Evolutionary conservation across 35 echinoderm and acorn worm genomes (phyloP), one percentile per base, ranked within the genome.

Genomic region (Chiridota heheva): DNA sequence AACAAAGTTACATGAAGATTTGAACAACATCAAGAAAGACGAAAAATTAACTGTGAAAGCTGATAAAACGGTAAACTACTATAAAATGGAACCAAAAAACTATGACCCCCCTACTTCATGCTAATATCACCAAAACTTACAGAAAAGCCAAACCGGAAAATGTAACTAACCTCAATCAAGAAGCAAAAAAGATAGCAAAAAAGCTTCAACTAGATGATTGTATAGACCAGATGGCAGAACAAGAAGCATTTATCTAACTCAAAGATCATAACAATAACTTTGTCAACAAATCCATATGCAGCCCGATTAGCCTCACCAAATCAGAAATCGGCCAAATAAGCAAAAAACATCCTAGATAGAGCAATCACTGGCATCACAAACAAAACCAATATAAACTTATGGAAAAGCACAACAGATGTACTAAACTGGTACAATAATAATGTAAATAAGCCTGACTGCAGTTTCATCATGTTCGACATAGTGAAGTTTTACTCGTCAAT

Each of bases 331-430:
- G 75, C 33, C 46, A 59, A 39, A 60, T 78, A 35, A 78, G 75
- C 53, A n/a, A 78, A 78, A 60, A 17, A 56, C 33, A 78, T 78
- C 45, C 28, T 78, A 38, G 74, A 62, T 37, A 81, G 59, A 65
- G 53, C 31, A 29, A 81, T 33, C 55, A 64, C 0, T 10, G 29
- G 36, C n/a, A n/a, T n/a, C n/a, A n/a, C n/a, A 61, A 40, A 35
- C 34, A 60, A 30, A 0, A 38, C 58, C 32, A 37, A 59, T 63
- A 18, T 58, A 10, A 62, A 61, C 24, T 56, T 36, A 28, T 47
- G 70, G 70, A 45, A 38, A 45, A 74, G 42, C 42, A 45, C 72
- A 53, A 6, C 1, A 29, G 22, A 41, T 28, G 77, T 58, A 39
- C 12, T 81, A 63, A 20, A 81, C 55, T 81, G 77, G 77, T 63